phyloP scores from a whole-genome alignment of 2,113 vertebrate genomes.

The Callospermophilus lateralis region DNA sequence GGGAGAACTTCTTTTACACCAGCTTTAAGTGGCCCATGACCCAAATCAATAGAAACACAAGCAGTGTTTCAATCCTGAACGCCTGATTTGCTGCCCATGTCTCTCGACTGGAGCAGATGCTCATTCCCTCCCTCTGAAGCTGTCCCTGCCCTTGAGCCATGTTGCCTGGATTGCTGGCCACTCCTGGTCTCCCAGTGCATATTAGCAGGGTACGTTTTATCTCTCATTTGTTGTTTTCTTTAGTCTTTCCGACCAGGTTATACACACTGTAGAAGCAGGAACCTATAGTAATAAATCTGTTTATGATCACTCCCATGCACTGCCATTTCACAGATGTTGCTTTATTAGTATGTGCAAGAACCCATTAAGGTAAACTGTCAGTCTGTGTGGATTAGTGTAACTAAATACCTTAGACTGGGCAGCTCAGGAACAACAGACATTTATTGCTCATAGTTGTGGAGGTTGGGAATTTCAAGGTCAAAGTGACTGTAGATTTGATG shows the following conservation, averaged over 20 bases:
- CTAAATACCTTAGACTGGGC: not conserved
- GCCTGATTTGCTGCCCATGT: not conserved
- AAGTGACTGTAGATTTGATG: not conserved
- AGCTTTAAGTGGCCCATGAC: not conserved
- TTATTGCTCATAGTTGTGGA: not conserved
- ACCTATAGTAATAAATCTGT: not conserved
- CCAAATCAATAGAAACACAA: not conserved
- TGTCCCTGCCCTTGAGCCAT: not conserved
- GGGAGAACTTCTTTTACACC: not conserved
- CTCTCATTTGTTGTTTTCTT: constrained; percentile 3
- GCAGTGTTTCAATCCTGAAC: not conserved
- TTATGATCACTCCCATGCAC: not conserved
- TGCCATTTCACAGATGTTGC: not conserved
- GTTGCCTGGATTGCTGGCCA: not conserved
- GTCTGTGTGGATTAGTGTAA: not conserved
- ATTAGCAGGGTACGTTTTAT: not conserved
- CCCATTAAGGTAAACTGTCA: not conserved
- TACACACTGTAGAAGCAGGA: not conserved
- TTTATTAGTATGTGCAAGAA: not conserved
- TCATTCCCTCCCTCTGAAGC: not conserved
- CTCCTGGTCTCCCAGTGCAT: not conserved
- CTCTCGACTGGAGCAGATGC: not conserved
- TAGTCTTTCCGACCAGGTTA: not conserved
- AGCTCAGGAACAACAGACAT: not conserved
- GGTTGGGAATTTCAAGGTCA: not conserved